Evolutionary conservation across 2,888 invertebrate species (phyloP), one percentile per base, ranked within the genome.

Genomic region (Apomyelois bistriatella): DNA sequence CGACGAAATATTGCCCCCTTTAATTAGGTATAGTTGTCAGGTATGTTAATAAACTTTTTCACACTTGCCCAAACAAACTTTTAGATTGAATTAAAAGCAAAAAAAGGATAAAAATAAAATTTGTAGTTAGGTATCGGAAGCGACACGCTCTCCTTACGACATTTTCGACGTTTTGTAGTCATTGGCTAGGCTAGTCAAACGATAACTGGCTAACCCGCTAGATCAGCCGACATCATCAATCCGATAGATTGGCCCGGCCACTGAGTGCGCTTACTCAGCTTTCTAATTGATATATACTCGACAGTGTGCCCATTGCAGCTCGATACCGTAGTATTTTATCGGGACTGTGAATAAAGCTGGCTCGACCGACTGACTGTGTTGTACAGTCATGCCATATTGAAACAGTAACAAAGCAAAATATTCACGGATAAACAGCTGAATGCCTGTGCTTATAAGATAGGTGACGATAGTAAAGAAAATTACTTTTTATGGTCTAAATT

Each of bases 261-360:
- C 36, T 42, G 52, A 28, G 36, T 36, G 43, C 42, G 32, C 52
- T 52, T 52, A 52, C 16, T 50, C 50, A 32, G 52, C 52, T 52
- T 52, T 52, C 52, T 52, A 52, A 52, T 52, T 52, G 52, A 43
- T 52, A 52, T 50, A 50, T 36, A 17, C 51, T 43, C 43, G 43
- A 36, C 28, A 43, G 52, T 22, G 36, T 43, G 10, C 40, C 38
- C 13, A 37, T 16, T 49, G 40, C 49, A 50, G 38, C 36, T 41
- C 22, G 13, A 28, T 37, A 22, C 12, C 37, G 22, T 22, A 35
- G 22, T 22, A 35, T 28, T 38, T 48, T 38, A 48, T 8, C 3
- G 48, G 6, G 1, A 22, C n/a, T 12, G 8, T 40, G 40, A 16
- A 40, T 16, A 40, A 15, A 40, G 9, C 15, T 40, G 9, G 15